Evolutionary conservation across 2,888 invertebrate genomes (phyloP), one percentile per base, ranked within the genome.

Genomic region (Monoplex corrugatus): DNA sequence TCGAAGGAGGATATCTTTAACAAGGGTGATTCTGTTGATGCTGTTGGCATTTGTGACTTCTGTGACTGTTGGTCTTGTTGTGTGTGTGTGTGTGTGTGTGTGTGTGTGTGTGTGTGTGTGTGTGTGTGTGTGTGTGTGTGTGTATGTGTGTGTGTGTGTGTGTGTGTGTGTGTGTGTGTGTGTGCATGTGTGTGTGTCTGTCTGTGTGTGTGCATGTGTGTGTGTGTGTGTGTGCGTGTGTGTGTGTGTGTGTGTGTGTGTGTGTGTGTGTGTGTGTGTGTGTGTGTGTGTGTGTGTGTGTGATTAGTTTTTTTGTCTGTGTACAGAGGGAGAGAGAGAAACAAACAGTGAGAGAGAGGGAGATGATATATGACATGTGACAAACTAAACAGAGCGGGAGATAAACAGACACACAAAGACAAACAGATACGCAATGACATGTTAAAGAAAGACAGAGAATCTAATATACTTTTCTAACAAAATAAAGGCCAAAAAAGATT

Each of bases 91-190:
- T n/a, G n/a, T n/a, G n/a, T n/a, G n/a, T n/a, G n/a, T n/a, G n/a
- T n/a, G n/a, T n/a, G n/a, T n/a, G n/a, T n/a, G n/a, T n/a, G n/a
- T n/a, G n/a, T n/a, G n/a, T n/a, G n/a, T n/a, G n/a, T 50, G 19
- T 16, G 72, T 72, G 32, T 16, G 72, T 32, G 32, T 16, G 72
- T 16, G 32, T 16, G 32, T 32, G 5, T 32, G 72, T 72, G 35
- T 72, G 72, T 72, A 19, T 72, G 72, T 32, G 3, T 72, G 72
- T 72, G 35, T 72, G 72, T 32, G 35, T 72, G 72, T 72, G 35
- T 72, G 72, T 72, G 35, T 72, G 72, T 72, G 32, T 72, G 72
- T 72, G 32, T 72, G 72, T 72, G 32, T 72, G 72, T 72, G 32
- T 72, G 72, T 72, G 10, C 35, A 16, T 32, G 8, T 72, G 72